Conservation (phyloP, 92 coral and sea anemone genomes). For the Actinernus sp. region DNA sequence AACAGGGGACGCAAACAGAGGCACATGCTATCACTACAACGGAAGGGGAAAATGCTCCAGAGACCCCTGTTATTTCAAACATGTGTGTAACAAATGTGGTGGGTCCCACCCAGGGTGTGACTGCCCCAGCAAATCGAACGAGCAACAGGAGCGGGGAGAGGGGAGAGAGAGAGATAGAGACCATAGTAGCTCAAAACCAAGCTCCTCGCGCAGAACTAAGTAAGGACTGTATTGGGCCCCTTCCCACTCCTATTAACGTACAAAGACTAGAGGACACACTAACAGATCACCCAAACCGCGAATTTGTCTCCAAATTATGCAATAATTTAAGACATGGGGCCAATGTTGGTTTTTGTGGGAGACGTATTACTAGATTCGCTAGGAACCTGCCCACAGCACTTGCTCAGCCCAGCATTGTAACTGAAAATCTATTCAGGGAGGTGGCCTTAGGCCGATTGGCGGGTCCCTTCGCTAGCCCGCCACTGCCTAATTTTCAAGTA, state of each 20-base stretch:
- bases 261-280: constrained; percentile 15
- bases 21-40: constrained; percentile 34
- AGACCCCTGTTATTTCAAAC: constrained; percentile 26
- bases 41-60: constrained; percentile 8
- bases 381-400: constrained; percentile 39
- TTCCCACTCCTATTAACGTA: constrained; percentile 53
- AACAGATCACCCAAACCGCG: constrained; percentile 41
- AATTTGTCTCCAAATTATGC: constrained; percentile 17
- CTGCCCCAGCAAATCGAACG: constrained; percentile 10
- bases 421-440: neutral
- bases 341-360: constrained; percentile 20
- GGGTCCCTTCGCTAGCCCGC: constrained; percentile 59
- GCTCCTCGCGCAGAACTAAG: constrained; percentile 17
- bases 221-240: neutral
- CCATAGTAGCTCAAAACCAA: constrained; percentile 21
- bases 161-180: neutral
- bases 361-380: constrained; percentile 20
- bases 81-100: constrained; percentile 34
- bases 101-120: constrained; percentile 34
- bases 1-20: constrained; percentile 12
- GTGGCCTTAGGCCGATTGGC: constrained; percentile 76
- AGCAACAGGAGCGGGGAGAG: constrained; percentile 3
- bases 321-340: constrained; percentile 11
- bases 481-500: constrained; percentile 62
- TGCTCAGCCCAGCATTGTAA: constrained; percentile 14